Conservation (phyloP, 2,113 vertebrate species). For the Psammodynastes pulverulentus region DNA sequence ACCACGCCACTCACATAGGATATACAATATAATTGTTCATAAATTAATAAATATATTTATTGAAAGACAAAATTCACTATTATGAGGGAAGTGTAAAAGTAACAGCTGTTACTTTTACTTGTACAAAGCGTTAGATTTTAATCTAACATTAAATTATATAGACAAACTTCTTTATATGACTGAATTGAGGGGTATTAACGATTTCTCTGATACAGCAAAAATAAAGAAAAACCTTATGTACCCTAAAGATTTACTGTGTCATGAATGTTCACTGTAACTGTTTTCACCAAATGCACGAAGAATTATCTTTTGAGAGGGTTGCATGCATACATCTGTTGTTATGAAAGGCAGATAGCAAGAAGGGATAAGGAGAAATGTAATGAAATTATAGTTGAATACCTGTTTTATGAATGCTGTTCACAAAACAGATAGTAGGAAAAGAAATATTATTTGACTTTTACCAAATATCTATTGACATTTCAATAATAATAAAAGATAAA, state of each 20-base stretch:
- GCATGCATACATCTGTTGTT: neutral
- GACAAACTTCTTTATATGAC: neutral
- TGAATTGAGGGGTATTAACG: neutral
- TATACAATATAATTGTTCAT: neutral
- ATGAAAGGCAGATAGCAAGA: neutral
- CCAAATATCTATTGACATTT: neutral
- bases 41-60: neutral
- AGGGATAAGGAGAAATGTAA: neutral
- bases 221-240: neutral
- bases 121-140: neutral
- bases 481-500: neutral
- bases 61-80: neutral
- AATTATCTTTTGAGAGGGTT: neutral
- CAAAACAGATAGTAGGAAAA: neutral
- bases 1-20: no score
- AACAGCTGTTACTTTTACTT: neutral
- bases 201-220: neutral
- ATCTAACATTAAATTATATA: neutral
- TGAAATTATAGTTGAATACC: neutral
- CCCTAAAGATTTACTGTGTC: neutral
- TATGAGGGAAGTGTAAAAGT: neutral
- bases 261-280: neutral
- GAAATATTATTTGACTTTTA: neutral
- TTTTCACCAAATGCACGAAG: neutral
- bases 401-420: neutral